Evolutionary conservation across 2,888 invertebrate genomes (phyloP), one percentile per base, ranked within the genome.

Genomic region (Leptura quadrifasciata): DNA sequence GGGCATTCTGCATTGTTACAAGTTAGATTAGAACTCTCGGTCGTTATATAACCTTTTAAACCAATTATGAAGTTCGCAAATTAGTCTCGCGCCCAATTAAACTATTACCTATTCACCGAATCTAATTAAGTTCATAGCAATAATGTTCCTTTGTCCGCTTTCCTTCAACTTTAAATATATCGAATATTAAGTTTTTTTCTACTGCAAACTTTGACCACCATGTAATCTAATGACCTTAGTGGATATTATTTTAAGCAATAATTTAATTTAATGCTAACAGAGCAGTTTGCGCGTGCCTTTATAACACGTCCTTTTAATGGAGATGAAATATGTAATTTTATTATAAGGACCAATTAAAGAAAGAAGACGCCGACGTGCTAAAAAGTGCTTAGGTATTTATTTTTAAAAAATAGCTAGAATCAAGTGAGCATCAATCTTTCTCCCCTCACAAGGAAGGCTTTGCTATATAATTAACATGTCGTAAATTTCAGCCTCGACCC

Each of bases 391-490:
- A 57, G 20, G 47, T 60, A 52, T 47, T 71, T 71, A 71, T 71
- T 71, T 71, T 61, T 61, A 71, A 71, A 61, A 63, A 69, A 39
- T 63, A 57, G 76, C 74, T 76, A 69, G 75, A 80, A 76, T 78
- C 80, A 78, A 80, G 75, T 70, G 76, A 71, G 75, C 78, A 80
- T 80, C 78, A 80, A 80, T 80, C 80, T 80, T 80, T 39, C 72
- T 74, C 68, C 74, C 72, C 73, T 69, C 74, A 63, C 39, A 76
- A 47, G 63, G 5, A 52, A 78, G 77, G 74, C 71, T 75, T 69
- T 72, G 75, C 78, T 75, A 74, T 80, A 80, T 80, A 80, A 80
- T 80, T 80, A 80, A 80, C 80, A 80, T 80, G 76, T 80, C 80
- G 80, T 80, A 80, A 80, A 80, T 80, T 80, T 72, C 60, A 76